Base-by-base conservation (phyloP, 2,113 vertebrate genomes). In the Pterocles gutturalis region DNA sequence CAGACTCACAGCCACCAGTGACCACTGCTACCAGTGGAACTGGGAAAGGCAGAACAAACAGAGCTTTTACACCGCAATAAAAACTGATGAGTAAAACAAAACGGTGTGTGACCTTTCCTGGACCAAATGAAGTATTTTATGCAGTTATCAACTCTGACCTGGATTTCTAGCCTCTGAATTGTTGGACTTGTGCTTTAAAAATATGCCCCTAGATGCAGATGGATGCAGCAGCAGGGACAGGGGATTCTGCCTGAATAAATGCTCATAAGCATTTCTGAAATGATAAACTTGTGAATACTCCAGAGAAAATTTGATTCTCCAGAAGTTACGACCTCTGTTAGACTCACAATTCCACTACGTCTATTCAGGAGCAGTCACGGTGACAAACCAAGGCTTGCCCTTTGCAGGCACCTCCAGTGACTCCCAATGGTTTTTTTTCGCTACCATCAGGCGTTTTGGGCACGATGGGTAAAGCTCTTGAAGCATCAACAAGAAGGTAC, bases 341-440 rank as follows among this genome's bases (percentile, higher is more conserved):
- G 1, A 49, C 10, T 55, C 25, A 53, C 10, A 33, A 8, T 55
- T 65, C 43, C 10, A n/a, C 34, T 48, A 55, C 41, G 13, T 38
- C 21, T 83, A 4, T 72, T 96, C 28, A 79, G 53, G 38, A 86
- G 36, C 9, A 38, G 6, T 29, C 29, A 33, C 4, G 18, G 26
- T 43, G 24, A 57, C 26, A 86, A 90, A 66, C 13, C 51, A 65
- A 15, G 71, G n/a, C 53, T 28, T 76, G 15, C 8, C 34, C 34
- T 67, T 62, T 46, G 53, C 53, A 83, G 43, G 15, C 26, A 69
- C 26, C 80, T 69, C 72, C 26, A 83, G 26, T 13, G 33, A 72
- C 33, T 60, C 31, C 14, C n/a, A 25, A 34, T 20, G 13, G 18
- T 1, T 0, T 9, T 26, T n/a, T n/a, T n/a, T n/a, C n/a, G 3